phyloP scores from a whole-genome alignment of 2,888 invertebrate species.

The Synanthedon vespiformis region DNA sequence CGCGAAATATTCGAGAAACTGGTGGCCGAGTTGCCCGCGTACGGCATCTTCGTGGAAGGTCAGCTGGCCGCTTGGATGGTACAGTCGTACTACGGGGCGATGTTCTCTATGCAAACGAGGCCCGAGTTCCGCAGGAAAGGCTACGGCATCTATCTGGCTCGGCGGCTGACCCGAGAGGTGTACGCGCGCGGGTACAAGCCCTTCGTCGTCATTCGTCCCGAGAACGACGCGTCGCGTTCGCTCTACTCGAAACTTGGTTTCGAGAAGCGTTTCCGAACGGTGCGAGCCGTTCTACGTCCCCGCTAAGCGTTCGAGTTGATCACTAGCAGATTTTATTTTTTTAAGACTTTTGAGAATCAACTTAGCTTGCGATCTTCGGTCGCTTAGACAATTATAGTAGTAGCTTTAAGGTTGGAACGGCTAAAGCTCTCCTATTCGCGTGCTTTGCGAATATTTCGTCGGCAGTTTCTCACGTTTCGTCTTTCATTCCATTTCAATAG shows the following conservation, averaged over 20 bases:
- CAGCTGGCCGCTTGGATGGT: constrained; percentile 91
- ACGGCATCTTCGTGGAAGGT: constrained; percentile 82
- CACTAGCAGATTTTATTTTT: constrained; percentile 70
- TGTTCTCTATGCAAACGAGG: constrained; percentile 92
- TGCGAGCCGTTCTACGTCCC: constrained; percentile 80
- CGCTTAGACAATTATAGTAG: constrained; percentile 54
- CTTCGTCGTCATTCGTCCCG: constrained; percentile 86
- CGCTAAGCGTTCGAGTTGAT: constrained; percentile 53
- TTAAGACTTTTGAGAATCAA: constrained; percentile 68
- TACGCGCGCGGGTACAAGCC: constrained; percentile 83
- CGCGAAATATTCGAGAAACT: constrained; percentile 85
- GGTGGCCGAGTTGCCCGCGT: constrained; percentile 81
- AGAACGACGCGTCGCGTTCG: constrained; percentile 87
- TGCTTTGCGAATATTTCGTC: constrained; percentile 5
- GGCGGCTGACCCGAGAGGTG: constrained; percentile 74
- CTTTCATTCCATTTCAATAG: too few relatives aligned
- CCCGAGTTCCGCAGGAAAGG: constrained; percentile 81
- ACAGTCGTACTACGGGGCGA: constrained; percentile 90
- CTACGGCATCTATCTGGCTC: constrained; percentile 81
- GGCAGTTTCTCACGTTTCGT: background rate
- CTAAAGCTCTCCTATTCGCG: constrained; percentile 52
- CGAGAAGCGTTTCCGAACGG: constrained; percentile 82
- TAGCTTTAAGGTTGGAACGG: constrained; percentile 63
- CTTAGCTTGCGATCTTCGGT: constrained; percentile 68
- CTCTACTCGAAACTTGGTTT: constrained; percentile 87